Conservation (phyloP, 2,797 vertebrate species). For the Periparus ater region DNA sequence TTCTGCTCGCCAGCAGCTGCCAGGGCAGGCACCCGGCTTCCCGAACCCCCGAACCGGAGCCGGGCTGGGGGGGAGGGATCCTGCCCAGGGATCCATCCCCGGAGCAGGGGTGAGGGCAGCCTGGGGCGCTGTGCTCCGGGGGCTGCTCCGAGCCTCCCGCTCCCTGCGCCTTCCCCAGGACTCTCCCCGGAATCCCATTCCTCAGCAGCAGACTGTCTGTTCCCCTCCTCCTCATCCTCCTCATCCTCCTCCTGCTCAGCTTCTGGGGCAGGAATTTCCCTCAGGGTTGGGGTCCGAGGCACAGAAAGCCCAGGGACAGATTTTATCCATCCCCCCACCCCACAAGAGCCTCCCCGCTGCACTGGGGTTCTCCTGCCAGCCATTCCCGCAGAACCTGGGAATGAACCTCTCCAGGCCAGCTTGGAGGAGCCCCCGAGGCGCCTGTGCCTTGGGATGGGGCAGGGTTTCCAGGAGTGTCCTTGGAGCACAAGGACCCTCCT, state of each 20-base stretch:
- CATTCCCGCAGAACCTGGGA: neutral
- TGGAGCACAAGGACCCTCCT: no score
- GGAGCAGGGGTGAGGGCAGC: neutral
- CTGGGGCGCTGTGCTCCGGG: neutral
- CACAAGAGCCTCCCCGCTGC: neutral
- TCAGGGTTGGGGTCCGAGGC: rapidly evolving
- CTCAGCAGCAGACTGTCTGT: neutral
- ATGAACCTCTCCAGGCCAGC: neutral
- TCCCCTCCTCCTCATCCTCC: rapidly evolving
- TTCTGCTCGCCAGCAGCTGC: neutral
- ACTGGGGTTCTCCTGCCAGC: neutral
- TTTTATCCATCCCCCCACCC: rapidly evolving
- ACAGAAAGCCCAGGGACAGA: neutral
- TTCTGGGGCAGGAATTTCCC: neutral
- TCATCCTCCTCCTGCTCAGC: neutral
- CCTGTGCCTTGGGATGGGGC: neutral
- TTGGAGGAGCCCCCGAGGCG: neutral
- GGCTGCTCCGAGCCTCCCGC: rapidly evolving
- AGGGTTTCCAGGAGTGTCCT: neutral
- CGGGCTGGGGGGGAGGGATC: neutral
- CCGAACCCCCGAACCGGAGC: no score
- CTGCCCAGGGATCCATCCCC: no score
- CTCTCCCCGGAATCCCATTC: rapidly evolving
- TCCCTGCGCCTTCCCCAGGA: no score
- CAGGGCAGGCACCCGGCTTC: neutral